These are phyloP conservation scores for Ophion obscuratus DNA, from an alignment of 2,888 invertebrate genomes.

Conservation along the genomic window DNA sequence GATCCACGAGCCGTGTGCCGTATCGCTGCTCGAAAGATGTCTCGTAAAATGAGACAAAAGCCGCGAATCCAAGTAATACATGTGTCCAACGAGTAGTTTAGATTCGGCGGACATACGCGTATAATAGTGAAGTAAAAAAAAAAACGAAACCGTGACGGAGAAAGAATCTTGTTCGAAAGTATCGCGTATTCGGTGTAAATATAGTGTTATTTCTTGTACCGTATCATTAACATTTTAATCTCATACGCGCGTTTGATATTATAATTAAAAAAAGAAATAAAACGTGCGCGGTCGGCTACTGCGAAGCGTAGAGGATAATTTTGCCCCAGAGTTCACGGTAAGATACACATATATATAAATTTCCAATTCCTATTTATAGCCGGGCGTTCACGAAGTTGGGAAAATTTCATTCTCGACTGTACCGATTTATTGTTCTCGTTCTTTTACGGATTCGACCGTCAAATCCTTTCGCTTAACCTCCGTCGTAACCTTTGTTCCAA, in stretches of 20 bases:
- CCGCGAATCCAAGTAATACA: conserved; percentile 57
- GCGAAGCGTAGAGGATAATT: conserved; percentile 72
- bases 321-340: conserved; percentile 81
- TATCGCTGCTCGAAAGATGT: conserved; percentile 78
- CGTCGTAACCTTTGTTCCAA: neutral
- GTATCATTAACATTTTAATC: conserved; percentile 30
- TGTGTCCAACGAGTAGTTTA: conserved; percentile 32
- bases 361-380: conserved; percentile 78
- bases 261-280: conserved; percentile 9
- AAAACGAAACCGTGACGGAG: neutral
- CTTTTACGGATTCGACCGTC: neutral
- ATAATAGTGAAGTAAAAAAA: conserved; percentile 65
- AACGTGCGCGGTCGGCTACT: conserved; percentile 47
- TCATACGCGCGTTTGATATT: conserved; percentile 28
- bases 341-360: conserved; percentile 75
- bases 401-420: neutral
- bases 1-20: conserved; percentile 77
- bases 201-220: conserved; percentile 19
- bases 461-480: neutral
- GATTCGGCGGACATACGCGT: conserved; percentile 63
- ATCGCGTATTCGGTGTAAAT: conserved; percentile 57
- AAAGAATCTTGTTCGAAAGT: neutral
- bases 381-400: conserved; percentile 54
- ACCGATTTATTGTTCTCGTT: conserved; percentile 20
- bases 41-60: conserved; percentile 79